These are phyloP conservation scores for Nemurella pictetii DNA, from an alignment of 2,888 invertebrate genomes.

Conservation along the genomic window DNA sequence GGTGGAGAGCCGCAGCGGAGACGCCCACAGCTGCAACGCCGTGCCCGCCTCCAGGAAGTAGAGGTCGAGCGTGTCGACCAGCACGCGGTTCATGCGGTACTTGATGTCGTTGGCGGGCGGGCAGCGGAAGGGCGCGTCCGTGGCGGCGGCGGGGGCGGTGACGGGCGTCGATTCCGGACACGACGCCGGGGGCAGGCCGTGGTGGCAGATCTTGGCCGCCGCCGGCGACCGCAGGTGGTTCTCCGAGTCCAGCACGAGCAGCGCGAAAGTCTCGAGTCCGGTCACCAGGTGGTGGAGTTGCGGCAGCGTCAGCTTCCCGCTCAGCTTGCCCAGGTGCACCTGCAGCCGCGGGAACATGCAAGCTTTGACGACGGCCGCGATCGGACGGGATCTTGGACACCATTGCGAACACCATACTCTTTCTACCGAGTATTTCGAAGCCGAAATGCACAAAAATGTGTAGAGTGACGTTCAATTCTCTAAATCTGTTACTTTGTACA, in stretches of 20 bases:
- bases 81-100: slow-evolving; percentile 88
- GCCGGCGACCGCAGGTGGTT: slow-evolving; percentile 86
- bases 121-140: slow-evolving; percentile 70
- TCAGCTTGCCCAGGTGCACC: slow-evolving; percentile 59
- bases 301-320: slow-evolving; percentile 86
- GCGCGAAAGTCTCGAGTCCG: slow-evolving; percentile 83
- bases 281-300: slow-evolving; percentile 87
- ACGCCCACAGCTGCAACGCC: slow-evolving; percentile 84
- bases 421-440: no score
- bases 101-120: slow-evolving; percentile 85
- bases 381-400: no score
- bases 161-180: slow-evolving; percentile 75
- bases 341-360: no score
- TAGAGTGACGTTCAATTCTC: no score
- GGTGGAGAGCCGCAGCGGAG: slow-evolving; percentile 83
- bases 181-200: slow-evolving; percentile 70
- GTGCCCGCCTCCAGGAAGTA: slow-evolving; percentile 89
- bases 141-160: no score
- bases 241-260: slow-evolving; percentile 85
- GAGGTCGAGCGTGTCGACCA: slow-evolving; percentile 86
- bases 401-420: no score
- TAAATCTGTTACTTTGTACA: no score
- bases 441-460: no score
- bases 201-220: slow-evolving; percentile 75
- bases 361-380: no score